Percentiles rank a stretch among this genome's conserved stretches.
phyloP scores from a whole-genome alignment of 2,113 vertebrate species.

The Mesitornis unicolor region DNA sequence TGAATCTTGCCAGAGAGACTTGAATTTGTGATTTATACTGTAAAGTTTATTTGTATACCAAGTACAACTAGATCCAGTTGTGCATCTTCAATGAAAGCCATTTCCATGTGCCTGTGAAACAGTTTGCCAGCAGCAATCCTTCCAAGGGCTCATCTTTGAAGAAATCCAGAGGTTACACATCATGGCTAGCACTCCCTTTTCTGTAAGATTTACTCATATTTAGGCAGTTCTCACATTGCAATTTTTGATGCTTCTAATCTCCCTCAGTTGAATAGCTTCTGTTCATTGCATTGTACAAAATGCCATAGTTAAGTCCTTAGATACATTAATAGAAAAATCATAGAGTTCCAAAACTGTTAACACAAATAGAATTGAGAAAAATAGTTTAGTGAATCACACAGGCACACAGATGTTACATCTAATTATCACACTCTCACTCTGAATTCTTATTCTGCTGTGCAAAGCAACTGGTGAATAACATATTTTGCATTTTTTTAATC shows the following conservation, averaged over 20 bases:
- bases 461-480: not conserved
- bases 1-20: not conserved
- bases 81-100: not conserved
- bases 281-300: not conserved
- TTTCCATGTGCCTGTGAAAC: not conserved
- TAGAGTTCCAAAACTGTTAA: not conserved
- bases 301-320: not conserved
- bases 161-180: not conserved
- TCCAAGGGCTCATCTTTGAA: not conserved
- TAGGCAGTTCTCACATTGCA: not conserved
- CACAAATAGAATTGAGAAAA: not conserved
- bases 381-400: not conserved
- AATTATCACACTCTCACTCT: not conserved
- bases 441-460: not conserved
- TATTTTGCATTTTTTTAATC: not conserved
- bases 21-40: not conserved
- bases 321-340: not conserved
- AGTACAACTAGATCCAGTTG: not conserved
- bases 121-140: fast-evolving
- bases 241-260: not conserved
- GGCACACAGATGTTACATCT: not conserved
- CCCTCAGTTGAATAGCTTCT: not conserved
- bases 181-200: not conserved
- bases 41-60: not conserved
- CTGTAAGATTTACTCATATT: not conserved